Evolutionary conservation across 30 jellyfish, hydroid and myxozoan genomes (phyloP).

Genomic region (Pelagia noctiluca): DNA sequence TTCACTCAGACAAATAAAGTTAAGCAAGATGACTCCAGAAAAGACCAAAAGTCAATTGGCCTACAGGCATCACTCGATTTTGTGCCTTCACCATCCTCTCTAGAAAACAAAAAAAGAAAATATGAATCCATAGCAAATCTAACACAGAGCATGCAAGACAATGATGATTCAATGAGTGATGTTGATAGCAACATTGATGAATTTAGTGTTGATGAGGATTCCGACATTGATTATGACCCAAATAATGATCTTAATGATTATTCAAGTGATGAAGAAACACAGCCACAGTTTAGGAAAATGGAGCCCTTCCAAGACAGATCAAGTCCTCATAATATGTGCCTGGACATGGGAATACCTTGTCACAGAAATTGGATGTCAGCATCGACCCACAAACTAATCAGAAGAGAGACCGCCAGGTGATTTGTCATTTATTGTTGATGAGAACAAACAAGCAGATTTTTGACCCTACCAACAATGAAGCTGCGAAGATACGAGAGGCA

Average conservation of each 20-base stretch:
- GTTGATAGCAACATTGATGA: constrained; percentile 29
- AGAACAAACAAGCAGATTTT: too few species aligned
- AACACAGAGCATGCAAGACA: constrained; percentile 28
- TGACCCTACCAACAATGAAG: too few species aligned
- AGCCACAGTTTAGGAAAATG: constrained; percentile 50
- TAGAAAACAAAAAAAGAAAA: constrained; percentile 24
- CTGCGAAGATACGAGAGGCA: too few species aligned
- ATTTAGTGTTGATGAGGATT: constrained; percentile 27
- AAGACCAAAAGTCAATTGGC: constrained; percentile 13
- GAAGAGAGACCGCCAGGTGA: too few species aligned
- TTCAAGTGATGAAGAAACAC: constrained; percentile 24
- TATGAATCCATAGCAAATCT: constrained; percentile 31
- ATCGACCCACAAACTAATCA: too few species aligned
- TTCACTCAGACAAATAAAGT: constrained; percentile 33
- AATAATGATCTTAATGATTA: constrained; percentile 11
- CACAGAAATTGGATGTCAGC: too few species aligned
- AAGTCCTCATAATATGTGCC: constrained; percentile 8
- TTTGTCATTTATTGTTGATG: too few species aligned
- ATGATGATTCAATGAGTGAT: constrained; percentile 55
- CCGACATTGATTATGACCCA: constrained; percentile 43
- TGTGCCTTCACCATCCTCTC: constrained; percentile 41
- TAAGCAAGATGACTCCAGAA: constrained; percentile 18
- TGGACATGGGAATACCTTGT: too few species aligned
- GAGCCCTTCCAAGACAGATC: constrained; percentile 39
- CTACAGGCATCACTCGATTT: constrained; percentile 31